A percentile compares a stretch with the other conserved stretches of the same genome.
Evolutionary conservation across 2,888 invertebrate species (phyloP).

Genomic region (Hirtodrosophila duncani): DNA sequence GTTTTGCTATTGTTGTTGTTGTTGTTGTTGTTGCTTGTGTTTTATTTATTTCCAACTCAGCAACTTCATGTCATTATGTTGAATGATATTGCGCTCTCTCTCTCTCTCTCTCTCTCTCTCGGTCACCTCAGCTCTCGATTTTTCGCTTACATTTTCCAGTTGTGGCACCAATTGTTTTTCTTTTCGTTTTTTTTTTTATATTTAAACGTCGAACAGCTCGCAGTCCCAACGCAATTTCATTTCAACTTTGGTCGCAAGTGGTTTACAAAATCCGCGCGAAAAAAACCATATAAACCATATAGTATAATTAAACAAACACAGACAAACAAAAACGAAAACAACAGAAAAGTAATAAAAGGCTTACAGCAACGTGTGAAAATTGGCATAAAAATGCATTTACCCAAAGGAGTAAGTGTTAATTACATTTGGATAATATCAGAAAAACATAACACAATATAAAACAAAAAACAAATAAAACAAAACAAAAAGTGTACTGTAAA

Average conservation of each 20-base stretch:
- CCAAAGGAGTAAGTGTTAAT: constrained; percentile 70
- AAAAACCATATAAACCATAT: constrained; percentile 14
- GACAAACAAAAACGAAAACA: background rate
- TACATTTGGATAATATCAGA: constrained; percentile 5
- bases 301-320: constrained; percentile 1
- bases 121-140: constrained; percentile 6
- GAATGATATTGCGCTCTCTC: constrained; percentile 7
- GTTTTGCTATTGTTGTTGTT: too few relatives aligned
- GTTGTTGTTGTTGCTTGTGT: too few relatives aligned
- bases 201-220: constrained; percentile 51
- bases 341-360: constrained; percentile 4
- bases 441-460: background rate
- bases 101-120: constrained; percentile 28
- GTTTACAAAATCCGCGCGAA: constrained; percentile 25
- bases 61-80: constrained; percentile 39
- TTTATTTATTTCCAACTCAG: constrained; percentile 46
- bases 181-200: constrained; percentile 53
- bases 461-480: background rate
- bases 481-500: background rate
- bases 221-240: constrained; percentile 56
- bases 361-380: constrained; percentile 22
- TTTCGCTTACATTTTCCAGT: constrained; percentile 22
- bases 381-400: constrained; percentile 54
- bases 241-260: constrained; percentile 43
- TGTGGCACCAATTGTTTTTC: constrained; percentile 50